Evolutionary conservation across 2,888 invertebrate genomes (phyloP), one percentile per base, ranked within the genome.

Genomic region (Platypus cylindrus): DNA sequence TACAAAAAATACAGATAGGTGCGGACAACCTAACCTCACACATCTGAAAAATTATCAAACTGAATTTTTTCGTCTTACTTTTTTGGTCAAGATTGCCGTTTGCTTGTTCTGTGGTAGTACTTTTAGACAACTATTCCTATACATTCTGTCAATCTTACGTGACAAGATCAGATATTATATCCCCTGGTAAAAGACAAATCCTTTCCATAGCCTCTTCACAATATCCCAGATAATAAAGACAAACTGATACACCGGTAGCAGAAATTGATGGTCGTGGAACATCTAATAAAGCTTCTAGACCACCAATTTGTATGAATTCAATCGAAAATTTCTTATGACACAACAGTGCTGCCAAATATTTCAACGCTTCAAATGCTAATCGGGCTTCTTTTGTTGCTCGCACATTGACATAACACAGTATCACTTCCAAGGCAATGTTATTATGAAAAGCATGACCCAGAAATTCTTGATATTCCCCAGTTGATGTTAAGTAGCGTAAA

Each of bases 251-350:
- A 9, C 91, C 97, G 0, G 94, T 94, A 1, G 95, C 90, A 1
- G 95, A 91, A 31, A 95, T 81, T 18, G 93, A 91, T 0, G 93
- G 94, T 17, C 90, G 70, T 1, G 91, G 89, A 2, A 98, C 87
- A 56, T 85, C 82, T 9, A 97, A 66, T 32, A 97, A 69, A 41
- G 77, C 75, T 67, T 81, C 79, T 27, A 98, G 60, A 0, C 95
- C 97, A 17, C 83, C 82, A 56, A 78, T 75, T 37, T 83, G 76
- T 31, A 98, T 80, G 60, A 97, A 97, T 58, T 97, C 95, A 17
- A 95, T 78, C 0, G 91, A 89, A 66, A 98, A 95, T 62, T 95
- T 95, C 66, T 97, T 97, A 62, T 98, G 97, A 56, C 95, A 95
- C 9, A 98, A 70, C 41, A 98, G 63, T 0, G 94, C 86, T 0